phyloP scores from a whole-genome alignment of 1,140 invertebrate species.

The Chrysopa pallens region DNA sequence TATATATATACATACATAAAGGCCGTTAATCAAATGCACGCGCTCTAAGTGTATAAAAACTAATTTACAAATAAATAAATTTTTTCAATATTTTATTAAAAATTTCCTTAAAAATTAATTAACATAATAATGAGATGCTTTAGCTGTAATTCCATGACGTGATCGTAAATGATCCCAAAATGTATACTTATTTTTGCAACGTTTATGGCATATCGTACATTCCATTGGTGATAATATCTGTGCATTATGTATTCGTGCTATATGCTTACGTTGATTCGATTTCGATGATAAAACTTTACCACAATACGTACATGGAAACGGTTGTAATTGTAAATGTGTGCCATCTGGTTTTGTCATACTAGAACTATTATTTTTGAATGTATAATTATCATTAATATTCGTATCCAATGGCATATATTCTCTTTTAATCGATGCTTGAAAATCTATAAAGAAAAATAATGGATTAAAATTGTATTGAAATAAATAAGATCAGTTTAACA shows the following conservation, averaged over 20 bases:
- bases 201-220: not conserved
- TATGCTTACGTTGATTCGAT: constrained; percentile 1
- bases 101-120: too few relatives aligned
- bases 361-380: not conserved
- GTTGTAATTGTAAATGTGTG: not conserved
- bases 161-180: not conserved
- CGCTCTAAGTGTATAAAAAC: too few relatives aligned
- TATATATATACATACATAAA: too few relatives aligned
- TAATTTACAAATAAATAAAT: too few relatives aligned
- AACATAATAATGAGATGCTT: too few relatives aligned
- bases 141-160: not conserved
- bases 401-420: not conserved
- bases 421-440: not conserved
- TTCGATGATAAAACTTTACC: not conserved
- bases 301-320: not conserved
- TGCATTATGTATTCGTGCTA: not conserved
- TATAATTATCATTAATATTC: not conserved
- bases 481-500: too few relatives aligned
- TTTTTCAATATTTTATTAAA: too few relatives aligned
- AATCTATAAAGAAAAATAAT: not conserved
- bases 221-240: not conserved
- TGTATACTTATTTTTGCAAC: not conserved
- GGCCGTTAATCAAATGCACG: too few relatives aligned
- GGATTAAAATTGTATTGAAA: too few relatives aligned
- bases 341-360: not conserved